phyloP scores from a whole-genome alignment of 2,888 invertebrate species.

The Drosophila emarginata region DNA sequence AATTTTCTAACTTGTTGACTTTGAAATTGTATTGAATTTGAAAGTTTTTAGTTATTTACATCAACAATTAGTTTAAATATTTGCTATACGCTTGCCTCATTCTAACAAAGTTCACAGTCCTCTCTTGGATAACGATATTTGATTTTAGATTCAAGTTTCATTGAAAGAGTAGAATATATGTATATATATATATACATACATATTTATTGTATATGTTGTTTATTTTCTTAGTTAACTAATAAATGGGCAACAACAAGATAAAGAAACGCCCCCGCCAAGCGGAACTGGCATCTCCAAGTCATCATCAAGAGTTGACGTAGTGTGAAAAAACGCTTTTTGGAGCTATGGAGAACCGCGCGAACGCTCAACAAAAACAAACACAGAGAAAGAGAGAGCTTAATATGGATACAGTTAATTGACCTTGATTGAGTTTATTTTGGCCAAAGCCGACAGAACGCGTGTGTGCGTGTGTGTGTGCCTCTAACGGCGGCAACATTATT shows the following conservation, averaged over 20 bases:
- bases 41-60: not conserved
- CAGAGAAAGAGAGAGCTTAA: conserved; percentile 46
- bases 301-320: conserved; percentile 43
- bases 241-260: conserved; percentile 37
- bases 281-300: conserved; percentile 50
- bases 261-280: conserved; percentile 62
- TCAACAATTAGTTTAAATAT: conserved; percentile 4
- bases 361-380: not conserved
- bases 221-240: conserved; percentile 55
- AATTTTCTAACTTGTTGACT: not conserved
- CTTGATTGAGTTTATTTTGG: conserved; percentile 77
- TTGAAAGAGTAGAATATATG: conserved; percentile 41
- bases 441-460: conserved; percentile 25
- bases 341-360: conserved; percentile 25
- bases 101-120: not conserved
- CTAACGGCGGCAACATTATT: conserved; percentile 6
- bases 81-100: not conserved
- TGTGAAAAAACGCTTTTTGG: conserved; percentile 60
- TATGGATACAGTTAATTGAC: conserved; percentile 81
- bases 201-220: not conserved
- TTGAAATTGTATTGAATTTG: not conserved
- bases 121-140: not conserved
- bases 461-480: not conserved
- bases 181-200: no score
- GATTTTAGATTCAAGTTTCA: conserved; percentile 48